Percentiles rank a stretch among this genome's conserved stretches.
phyloP scores from a whole-genome alignment of 2,888 invertebrate genomes.

The Cactoblastis cactorum region DNA sequence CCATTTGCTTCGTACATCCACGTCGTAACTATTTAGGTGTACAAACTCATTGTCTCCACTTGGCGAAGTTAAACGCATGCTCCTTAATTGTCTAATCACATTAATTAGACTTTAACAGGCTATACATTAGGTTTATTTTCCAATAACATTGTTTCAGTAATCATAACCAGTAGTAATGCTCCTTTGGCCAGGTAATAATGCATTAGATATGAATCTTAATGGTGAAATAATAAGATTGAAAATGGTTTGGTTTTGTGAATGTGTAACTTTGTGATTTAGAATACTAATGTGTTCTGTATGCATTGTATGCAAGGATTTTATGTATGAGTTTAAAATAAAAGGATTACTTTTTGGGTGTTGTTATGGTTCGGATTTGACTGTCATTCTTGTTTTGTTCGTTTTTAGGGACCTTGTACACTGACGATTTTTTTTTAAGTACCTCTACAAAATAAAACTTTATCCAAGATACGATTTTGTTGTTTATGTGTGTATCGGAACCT shows the following conservation, averaged over 20 bases:
- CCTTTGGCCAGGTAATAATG: slow-evolving; percentile 15
- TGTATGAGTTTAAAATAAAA: slow-evolving; percentile 27
- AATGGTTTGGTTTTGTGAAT: not conserved
- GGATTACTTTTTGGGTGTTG: slow-evolving; percentile 30
- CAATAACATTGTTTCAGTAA: slow-evolving; percentile 15
- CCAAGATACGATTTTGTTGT: not conserved
- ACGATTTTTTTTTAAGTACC: not conserved
- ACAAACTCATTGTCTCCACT: slow-evolving; percentile 46
- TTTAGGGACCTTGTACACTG: not conserved
- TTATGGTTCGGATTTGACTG: slow-evolving; percentile 31
- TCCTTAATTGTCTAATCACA: slow-evolving; percentile 22
- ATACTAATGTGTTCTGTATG: slow-evolving; percentile 25
- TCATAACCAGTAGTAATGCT: slow-evolving; percentile 30
- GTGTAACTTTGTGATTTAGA: not conserved
- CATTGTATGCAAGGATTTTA: slow-evolving; percentile 46
- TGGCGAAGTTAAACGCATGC: slow-evolving; percentile 40
- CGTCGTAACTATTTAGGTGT: slow-evolving; percentile 37
- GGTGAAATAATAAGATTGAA: slow-evolving; percentile 18
- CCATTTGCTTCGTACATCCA: slow-evolving; percentile 29
- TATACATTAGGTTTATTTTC: slow-evolving; percentile 19
- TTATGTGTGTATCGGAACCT: too few relatives aligned
- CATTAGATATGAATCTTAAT: not conserved
- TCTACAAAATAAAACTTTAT: not conserved
- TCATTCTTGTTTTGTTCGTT: slow-evolving; percentile 24
- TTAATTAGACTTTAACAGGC: slow-evolving; percentile 10